These are phyloP conservation scores for Ceratina australensis DNA, from an alignment of 1,140 invertebrate genomes.

Conservation along the genomic window DNA sequence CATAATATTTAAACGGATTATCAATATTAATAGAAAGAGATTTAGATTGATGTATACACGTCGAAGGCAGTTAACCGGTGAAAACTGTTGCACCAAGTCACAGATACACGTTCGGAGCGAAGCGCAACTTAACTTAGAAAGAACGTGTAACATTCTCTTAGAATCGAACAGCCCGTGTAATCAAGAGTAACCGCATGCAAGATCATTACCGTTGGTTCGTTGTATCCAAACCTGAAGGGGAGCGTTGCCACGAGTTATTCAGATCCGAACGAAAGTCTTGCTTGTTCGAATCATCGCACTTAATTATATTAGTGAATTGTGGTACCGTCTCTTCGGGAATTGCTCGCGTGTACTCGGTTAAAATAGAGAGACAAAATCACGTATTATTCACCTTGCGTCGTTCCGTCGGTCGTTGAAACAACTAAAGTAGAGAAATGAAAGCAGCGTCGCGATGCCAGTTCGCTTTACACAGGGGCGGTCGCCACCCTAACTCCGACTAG, in stretches of 20 bases:
- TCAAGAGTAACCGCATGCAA: not conserved
- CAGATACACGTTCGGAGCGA: not conserved
- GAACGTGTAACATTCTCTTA: not conserved
- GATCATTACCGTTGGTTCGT: too few species aligned
- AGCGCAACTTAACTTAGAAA: not conserved
- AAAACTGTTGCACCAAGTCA: too few species aligned
- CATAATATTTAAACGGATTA: too few species aligned
- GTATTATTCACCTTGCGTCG: slow-evolving; percentile 47
- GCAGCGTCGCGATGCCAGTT: slow-evolving; percentile 37
- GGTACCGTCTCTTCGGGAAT: too few species aligned
- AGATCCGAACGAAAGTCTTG: too few species aligned
- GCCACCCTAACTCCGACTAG: slow-evolving; percentile 46
- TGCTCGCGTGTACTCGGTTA: too few species aligned
- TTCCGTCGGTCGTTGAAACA: slow-evolving; percentile 27
- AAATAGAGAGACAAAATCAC: not conserved
- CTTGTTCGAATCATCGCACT: too few species aligned
- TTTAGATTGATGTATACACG: not conserved
- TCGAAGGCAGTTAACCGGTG: too few species aligned
- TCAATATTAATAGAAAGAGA: not conserved
- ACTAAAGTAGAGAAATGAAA: slow-evolving; percentile 43
- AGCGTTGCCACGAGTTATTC: too few species aligned
- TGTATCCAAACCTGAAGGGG: too few species aligned
- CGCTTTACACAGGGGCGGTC: slow-evolving; percentile 53
- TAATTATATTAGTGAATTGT: too few species aligned
- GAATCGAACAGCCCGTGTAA: not conserved